Percentiles rank a stretch among this genome's conserved stretches.
Evolutionary conservation across 1,140 invertebrate species (phyloP).

Genomic region (Drosophila parabipectinata): DNA sequence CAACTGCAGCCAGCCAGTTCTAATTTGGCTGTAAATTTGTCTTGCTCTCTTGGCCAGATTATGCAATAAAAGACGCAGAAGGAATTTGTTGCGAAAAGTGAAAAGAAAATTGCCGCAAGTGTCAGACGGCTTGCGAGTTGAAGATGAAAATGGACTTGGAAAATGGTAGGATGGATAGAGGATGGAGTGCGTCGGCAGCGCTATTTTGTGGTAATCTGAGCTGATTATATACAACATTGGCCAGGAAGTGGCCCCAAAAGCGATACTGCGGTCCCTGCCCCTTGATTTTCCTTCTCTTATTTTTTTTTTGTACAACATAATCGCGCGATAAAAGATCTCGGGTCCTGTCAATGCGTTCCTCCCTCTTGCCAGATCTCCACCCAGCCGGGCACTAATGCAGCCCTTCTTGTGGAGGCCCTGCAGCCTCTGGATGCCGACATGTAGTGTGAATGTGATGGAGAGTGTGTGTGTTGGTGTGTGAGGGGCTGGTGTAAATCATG

Average conservation of each 20-base stretch:
- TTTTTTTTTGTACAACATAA: constrained; percentile 61
- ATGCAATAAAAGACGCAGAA: constrained; percentile 71
- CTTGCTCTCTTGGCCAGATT: constrained; percentile 69
- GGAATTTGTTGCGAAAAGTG: constrained; percentile 63
- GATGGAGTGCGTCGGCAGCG: constrained; percentile 26
- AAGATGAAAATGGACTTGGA: constrained; percentile 3
- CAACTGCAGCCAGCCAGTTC: constrained; percentile 69
- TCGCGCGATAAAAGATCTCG: constrained; percentile 77
- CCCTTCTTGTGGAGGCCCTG: constrained; percentile 28
- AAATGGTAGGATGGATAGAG: not conserved
- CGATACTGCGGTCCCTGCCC: constrained; percentile 31
- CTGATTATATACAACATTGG: constrained; percentile 58
- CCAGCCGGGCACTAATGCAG: constrained; percentile 55
- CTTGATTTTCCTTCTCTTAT: constrained; percentile 31
- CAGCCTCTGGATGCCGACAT: constrained; percentile 19
- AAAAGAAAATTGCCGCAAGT: constrained; percentile 77
- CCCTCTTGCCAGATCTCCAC: constrained; percentile 19
- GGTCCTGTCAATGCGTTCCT: constrained; percentile 74
- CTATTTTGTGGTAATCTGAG: constrained; percentile 53
- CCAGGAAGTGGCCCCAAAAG: constrained; percentile 37
- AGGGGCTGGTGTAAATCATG: constrained; percentile 70
- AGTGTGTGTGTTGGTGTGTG: constrained; percentile 25
- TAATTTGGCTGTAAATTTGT: constrained; percentile 80
- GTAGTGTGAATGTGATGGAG: constrained; percentile 33
- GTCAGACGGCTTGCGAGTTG: constrained; percentile 46